A percentile compares a stretch with the other conserved stretches of the same genome.
Conservation (phyloP, 2,797 vertebrate genomes). For the Glossophaga mutica region DNA sequence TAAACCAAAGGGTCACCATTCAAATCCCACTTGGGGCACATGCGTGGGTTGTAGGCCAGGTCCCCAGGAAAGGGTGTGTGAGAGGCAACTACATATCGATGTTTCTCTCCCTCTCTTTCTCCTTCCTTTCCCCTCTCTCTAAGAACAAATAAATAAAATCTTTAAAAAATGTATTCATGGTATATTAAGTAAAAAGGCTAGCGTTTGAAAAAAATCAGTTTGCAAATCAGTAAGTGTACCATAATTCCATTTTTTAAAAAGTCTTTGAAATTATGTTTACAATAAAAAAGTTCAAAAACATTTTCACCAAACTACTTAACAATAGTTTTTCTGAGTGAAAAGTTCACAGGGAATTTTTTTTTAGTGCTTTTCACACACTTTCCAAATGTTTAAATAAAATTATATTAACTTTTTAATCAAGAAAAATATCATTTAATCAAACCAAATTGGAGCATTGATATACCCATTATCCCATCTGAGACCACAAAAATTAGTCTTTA, state of each 20-base stretch:
- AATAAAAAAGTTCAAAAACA: neutral
- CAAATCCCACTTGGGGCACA: too few relatives aligned
- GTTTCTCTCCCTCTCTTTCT: too few relatives aligned
- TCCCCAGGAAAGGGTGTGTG: too few relatives aligned
- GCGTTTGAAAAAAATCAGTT: neutral
- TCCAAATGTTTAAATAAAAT: slow-evolving; percentile 11
- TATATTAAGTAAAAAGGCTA: neutral
- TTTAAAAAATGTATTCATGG: neutral
- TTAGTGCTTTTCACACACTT: neutral
- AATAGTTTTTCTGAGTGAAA: neutral
- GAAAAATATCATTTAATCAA: slow-evolving; percentile 23
- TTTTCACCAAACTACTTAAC: neutral
- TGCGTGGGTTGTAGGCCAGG: too few relatives aligned
- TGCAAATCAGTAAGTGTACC: neutral
- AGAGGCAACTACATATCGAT: too few relatives aligned
- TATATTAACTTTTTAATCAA: neutral
- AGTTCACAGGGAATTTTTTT: neutral
- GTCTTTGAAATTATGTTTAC: neutral
- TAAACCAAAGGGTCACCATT: too few relatives aligned
- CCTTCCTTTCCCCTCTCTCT: too few relatives aligned
- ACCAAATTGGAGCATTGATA: neutral
- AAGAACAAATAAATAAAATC: too few relatives aligned
- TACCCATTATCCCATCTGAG: neutral
- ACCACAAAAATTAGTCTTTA: neutral
- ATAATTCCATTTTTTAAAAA: neutral